Base-by-base conservation (phyloP, 1,140 invertebrate species). In the Drosophila murphyi region DNA sequence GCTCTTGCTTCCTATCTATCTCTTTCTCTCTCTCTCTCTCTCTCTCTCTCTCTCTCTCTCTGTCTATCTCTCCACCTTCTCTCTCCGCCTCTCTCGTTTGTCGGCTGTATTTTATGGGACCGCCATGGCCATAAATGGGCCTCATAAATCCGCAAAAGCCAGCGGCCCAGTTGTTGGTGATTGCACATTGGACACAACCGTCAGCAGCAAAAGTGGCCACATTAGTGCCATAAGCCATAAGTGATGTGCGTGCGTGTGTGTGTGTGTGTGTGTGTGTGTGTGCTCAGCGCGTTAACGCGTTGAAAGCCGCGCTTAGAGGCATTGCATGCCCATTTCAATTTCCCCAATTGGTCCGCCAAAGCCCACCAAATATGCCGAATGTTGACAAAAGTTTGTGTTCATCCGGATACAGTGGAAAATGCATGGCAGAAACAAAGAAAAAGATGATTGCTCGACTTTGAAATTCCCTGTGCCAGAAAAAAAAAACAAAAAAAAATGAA, bases 301-400 rank as follows among this genome's bases (percentile, higher is more conserved):
- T 34, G 81, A 83, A 80, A 85, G 68, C 64, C 20, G 61, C 77
- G 81, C 81, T 83, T 77, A 67, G 81, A 85, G 81, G 77, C 81
- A 72, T 63, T 67, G 72, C 65, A 54, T 43, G 78, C 76, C 76
- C 67, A 80, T 77, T 83, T 85, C 81, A 80, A 85, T 85, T 83
- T 80, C 34, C 52, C 47, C 48, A 51, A 51, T 50, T 67, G 60
- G 43, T 72, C 10, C 28, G 60, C 41, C 37, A 73, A 76, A 72
- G 50, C 50, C 50, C 43, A 61, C 55, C 52, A 61, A 65, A 78
- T 54, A 67, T 29, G 45, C 54, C 39, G 45, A 62, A 56, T 47
- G 51, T 7, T 76, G 80, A 70, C 77, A 77, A 80, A 76, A 85
- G 75, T 79, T 82, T 57, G 60, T 48, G 62, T 48, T 32, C 56